Conservation (phyloP, 2,797 vertebrate genomes). For the Pempheris klunzingeri region DNA sequence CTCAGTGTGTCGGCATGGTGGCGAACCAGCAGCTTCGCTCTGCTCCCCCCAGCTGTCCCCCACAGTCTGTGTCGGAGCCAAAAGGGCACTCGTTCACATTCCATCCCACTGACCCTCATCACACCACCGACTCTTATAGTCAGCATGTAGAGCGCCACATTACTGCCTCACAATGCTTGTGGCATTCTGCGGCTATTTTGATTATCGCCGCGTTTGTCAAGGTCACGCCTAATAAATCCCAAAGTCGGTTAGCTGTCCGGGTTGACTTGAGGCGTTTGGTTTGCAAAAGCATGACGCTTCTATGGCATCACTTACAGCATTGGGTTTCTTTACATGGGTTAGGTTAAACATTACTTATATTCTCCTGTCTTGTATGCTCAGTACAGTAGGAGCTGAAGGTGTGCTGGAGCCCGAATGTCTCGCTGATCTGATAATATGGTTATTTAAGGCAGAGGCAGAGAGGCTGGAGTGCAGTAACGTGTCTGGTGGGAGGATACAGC, state of each 20-base stretch:
- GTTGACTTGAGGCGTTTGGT: neutral
- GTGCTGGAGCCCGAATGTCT: constrained; percentile 50
- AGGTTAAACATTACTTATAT: constrained; percentile 9
- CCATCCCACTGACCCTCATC: constrained; percentile 76
- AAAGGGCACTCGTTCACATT: constrained; percentile 78
- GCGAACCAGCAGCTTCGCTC: constrained; percentile 30
- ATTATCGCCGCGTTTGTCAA: constrained; percentile 40
- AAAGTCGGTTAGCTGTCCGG: neutral
- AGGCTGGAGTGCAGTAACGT: constrained; percentile 19
- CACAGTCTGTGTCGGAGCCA: constrained; percentile 58
- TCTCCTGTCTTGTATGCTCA: neutral
- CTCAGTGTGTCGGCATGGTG: constrained; percentile 43
- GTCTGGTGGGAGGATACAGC: constrained; percentile 1
- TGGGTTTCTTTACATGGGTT: constrained; percentile 9
- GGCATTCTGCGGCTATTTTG: constrained; percentile 66
- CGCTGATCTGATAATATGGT: constrained; percentile 69
- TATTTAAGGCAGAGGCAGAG: constrained; percentile 69
- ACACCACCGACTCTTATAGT: constrained; percentile 49
- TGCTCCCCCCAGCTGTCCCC: constrained; percentile 72
- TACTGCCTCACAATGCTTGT: constrained; percentile 58
- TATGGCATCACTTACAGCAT: neutral
- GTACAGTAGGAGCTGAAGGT: constrained; percentile 36
- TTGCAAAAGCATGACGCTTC: neutral
- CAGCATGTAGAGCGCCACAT: constrained; percentile 41
- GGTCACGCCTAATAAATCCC: constrained; percentile 26